phyloP scores from a whole-genome alignment of 2,888 invertebrate species.

The Meghimatium bilineatum region DNA sequence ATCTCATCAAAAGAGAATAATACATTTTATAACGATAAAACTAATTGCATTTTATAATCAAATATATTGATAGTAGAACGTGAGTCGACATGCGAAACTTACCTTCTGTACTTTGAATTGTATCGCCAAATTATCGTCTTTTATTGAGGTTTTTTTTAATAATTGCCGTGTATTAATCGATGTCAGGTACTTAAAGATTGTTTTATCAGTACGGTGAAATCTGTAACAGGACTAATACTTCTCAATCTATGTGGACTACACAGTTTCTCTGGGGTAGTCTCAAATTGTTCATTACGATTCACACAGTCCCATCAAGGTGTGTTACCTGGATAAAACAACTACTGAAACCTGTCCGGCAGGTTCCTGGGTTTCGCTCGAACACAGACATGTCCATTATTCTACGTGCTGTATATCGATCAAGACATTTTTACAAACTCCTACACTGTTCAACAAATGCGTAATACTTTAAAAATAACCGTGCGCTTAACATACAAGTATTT shows the following conservation, averaged over 20 bases:
- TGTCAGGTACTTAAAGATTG: not conserved
- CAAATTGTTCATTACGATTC: not conserved
- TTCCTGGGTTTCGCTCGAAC: not conserved
- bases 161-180: not conserved
- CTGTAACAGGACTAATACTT: not conserved
- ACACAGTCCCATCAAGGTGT: not conserved
- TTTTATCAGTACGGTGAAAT: not conserved
- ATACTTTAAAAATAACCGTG: not conserved
- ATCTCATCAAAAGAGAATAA: too few species aligned
- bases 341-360: slow-evolving; percentile 8
- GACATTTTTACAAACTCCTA: not conserved
- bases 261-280: not conserved
- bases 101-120: not conserved
- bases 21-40: too few species aligned
- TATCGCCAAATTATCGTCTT: not conserved
- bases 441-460: not conserved
- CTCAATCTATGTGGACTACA: not conserved
- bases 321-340: not conserved
- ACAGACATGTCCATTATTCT: not conserved
- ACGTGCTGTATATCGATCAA: not conserved
- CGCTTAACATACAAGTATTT: not conserved
- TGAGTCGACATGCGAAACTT: too few species aligned
- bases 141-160: not conserved
- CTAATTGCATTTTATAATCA: too few species aligned
- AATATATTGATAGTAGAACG: not conserved